Conservation (phyloP, 53 echinoderm and acorn worm species). For the Luidia sarsii region DNA sequence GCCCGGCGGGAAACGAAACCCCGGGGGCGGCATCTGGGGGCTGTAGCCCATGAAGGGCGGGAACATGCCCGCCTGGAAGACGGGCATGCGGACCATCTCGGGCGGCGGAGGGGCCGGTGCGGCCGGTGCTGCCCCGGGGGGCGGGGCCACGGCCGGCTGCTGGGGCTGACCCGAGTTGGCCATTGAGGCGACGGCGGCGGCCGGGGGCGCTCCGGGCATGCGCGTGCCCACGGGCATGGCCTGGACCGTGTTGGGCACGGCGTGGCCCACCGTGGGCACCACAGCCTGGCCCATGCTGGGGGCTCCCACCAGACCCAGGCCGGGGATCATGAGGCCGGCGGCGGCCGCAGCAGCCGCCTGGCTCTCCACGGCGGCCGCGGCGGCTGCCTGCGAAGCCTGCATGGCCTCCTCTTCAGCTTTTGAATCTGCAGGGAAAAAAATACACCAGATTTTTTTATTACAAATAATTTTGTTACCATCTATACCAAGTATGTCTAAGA, state of each 20-base stretch:
- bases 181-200: conserved; percentile 25
- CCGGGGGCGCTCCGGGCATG: conserved; percentile 30
- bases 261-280: conserved; percentile 13
- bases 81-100: conserved; percentile 81
- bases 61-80: conserved; percentile 73
- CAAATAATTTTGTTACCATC: background rate
- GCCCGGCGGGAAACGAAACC: conserved; percentile 77
- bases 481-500: background rate
- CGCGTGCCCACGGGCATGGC: conserved; percentile 39
- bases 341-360: conserved; percentile 13
- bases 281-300: conserved; percentile 38
- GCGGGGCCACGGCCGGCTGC: conserved; percentile 16
- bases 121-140: conserved; percentile 29
- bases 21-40: conserved; percentile 73
- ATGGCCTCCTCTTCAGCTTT: conserved; percentile 19
- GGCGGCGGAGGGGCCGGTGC: conserved; percentile 33
- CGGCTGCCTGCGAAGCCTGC: conserved; percentile 35
- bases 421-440: background rate
- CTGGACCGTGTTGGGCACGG: conserved; percentile 43
- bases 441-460: background rate
- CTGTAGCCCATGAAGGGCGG: conserved; percentile 80
- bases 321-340: conserved; percentile 27
- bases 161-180: conserved; percentile 35
- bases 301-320: conserved; percentile 27
- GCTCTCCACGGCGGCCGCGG: conserved; percentile 22